Base-by-base conservation (phyloP, 1,140 invertebrate species). In the Geopemphigus sp. region DNA sequence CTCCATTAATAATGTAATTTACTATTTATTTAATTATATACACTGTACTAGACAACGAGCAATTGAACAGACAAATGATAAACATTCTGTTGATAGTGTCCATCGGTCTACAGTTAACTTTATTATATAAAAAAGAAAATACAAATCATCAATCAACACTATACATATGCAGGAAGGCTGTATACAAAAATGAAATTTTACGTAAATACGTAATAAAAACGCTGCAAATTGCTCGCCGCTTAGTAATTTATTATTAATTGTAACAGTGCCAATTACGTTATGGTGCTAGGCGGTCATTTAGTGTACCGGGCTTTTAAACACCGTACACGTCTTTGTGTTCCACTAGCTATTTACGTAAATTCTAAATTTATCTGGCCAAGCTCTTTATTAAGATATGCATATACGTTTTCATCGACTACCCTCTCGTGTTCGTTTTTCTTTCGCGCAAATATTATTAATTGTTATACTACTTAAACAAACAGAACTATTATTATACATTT, bases 321-420 rank as follows among this genome's bases (percentile, higher is more conserved):
- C 56, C 72, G 72, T 59, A 76, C 54, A 59, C 54, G 56, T 76
- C 72, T 76, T 76, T 59, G 54, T 76, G 54, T 76, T 74, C 54
- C 54, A 10, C 72, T 39, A 76, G 72, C 54, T 76, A 76, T 59
- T 76, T 76, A 45, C 45, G 72, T 76, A 59, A 76, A 76, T 59
- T 76, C 72, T 76, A 76, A 57, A 76, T 76, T 76, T 76, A 76
- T 59, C 72, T 26, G 26, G 15, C 47, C n/a, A 59, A 45, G 72
- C 32, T 76, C 72, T 76, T 73, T 56, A 56, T 73, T 76, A 59
- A 76, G 54, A 59, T 19, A 32, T 24, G 8, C 32, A 39, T 8
- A 39, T 39, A 8, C 32, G 32, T 8, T 54, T 29, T 54, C 17
- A 11, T 72, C 26, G n/a, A 72, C 50, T 54, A 54, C 68, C 68